Conservation (phyloP, 2,888 invertebrate genomes). For the Oscheius onirici region DNA sequence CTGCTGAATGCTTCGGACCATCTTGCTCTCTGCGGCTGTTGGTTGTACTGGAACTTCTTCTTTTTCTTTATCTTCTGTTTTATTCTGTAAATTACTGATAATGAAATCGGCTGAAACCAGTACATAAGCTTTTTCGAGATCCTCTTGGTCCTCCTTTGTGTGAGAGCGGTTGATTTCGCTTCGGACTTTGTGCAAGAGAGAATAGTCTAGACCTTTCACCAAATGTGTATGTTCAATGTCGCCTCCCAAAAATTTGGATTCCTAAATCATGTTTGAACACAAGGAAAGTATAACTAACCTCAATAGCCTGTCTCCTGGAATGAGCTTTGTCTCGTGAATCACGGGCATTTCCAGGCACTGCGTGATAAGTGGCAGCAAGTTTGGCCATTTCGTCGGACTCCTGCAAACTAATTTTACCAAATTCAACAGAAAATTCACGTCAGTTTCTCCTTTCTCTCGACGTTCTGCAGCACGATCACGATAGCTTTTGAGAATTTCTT, state of each 20-base stretch:
- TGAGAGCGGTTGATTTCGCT: constrained; percentile 81
- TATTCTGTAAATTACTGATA: not conserved
- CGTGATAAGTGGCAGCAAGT: constrained; percentile 84
- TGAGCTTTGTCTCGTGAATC: constrained; percentile 86
- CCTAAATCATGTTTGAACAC: constrained; percentile 74
- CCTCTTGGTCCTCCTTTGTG: constrained; percentile 75
- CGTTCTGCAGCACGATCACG: constrained; percentile 73
- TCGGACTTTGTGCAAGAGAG: constrained; percentile 83
- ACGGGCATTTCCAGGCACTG: constrained; percentile 83
- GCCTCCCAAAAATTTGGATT: constrained; percentile 99
- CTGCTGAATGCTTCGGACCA: constrained; percentile 76
- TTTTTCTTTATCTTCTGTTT: not conserved
- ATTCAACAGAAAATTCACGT: constrained; percentile 36
- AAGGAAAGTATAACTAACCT: constrained; percentile 68
- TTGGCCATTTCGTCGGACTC: constrained; percentile 37
- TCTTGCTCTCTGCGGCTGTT: constrained; percentile 49
- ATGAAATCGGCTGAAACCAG: constrained; percentile 17
- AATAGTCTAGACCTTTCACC: constrained; percentile 95
- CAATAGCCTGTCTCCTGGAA: constrained; percentile 89
- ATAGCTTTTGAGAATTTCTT: constrained; percentile 69
- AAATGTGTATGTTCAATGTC: constrained; percentile 99
- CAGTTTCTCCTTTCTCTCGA: constrained; percentile 60
- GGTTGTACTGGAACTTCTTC: constrained; percentile 9
- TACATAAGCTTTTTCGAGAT: constrained; percentile 80
- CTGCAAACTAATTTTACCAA: constrained; percentile 20